phyloP scores from a whole-genome alignment of 92 coral and sea anemone species.

The Umimayanthus kanabou region DNA sequence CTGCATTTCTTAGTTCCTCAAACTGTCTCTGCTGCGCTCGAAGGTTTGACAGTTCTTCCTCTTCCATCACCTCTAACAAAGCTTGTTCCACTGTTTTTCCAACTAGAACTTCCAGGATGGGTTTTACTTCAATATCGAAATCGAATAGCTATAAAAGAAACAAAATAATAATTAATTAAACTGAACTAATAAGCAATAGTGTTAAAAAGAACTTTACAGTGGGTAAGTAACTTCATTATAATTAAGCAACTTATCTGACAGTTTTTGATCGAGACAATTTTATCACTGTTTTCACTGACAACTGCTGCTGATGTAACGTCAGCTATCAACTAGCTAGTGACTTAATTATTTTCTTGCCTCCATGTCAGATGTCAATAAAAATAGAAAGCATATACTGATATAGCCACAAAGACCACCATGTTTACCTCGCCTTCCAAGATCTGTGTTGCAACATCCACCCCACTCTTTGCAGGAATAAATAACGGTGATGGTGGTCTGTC shows the following conservation, averaged over 20 bases:
- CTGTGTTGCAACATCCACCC: slow-evolving; percentile 97
- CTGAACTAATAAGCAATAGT: not conserved
- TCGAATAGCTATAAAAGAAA: slow-evolving; percentile 72
- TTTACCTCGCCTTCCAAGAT: slow-evolving; percentile 96
- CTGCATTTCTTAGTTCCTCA: slow-evolving; percentile 95
- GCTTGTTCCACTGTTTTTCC: slow-evolving; percentile 99
- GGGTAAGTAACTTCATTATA: too few species aligned
- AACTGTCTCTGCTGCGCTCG: slow-evolving; percentile 93
- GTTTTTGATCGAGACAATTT: too few species aligned
- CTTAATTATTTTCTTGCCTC: too few species aligned
- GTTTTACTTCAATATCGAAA: slow-evolving; percentile 94
- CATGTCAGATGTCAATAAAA: not conserved
- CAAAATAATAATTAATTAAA: not conserved
- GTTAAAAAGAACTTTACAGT: too few species aligned
- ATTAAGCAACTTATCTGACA: too few species aligned
- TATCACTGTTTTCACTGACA: too few species aligned
- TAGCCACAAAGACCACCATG: not conserved
- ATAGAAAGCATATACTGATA: not conserved
- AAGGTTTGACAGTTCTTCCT: slow-evolving; percentile 92
- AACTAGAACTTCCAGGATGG: slow-evolving; percentile 93
- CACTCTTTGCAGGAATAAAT: slow-evolving; percentile 97
- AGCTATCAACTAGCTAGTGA: too few species aligned
- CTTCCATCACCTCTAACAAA: slow-evolving; percentile 95
- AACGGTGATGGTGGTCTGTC: slow-evolving; percentile 97
- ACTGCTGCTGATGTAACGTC: too few species aligned